A percentile compares a stretch with the other conserved stretches of the same genome.
These are phyloP conservation scores for Neomonachus schauinslandi DNA, from an alignment of 2,113 vertebrate species.

Conservation along the genomic window DNA sequence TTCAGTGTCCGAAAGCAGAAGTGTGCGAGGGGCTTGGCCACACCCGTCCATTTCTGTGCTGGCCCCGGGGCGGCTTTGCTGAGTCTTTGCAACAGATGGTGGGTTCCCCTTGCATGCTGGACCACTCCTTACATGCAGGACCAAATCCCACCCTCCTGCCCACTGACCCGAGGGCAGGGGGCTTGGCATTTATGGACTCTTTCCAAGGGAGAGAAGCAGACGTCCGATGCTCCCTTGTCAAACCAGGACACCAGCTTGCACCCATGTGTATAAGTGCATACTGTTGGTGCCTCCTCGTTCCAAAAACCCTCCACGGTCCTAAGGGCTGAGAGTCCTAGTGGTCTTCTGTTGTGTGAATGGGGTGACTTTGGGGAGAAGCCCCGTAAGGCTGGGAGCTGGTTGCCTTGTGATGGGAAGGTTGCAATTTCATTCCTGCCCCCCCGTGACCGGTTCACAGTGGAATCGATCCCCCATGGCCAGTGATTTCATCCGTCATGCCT, in stretches of 20 bases:
- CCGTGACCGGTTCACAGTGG: accelerated
- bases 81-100: accelerated
- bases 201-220: neutral
- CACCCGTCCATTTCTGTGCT: neutral
- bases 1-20: neutral
- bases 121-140: no score
- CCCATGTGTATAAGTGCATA: neutral
- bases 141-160: neutral
- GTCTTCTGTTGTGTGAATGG: neutral
- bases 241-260: neutral
- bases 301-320: neutral
- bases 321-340: neutral
- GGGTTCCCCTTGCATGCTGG: neutral
- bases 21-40: neutral
- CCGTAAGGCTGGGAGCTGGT: neutral
- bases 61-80: neutral
- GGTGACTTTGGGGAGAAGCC: neutral
- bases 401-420: neutral
- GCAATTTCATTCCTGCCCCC: neutral
- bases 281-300: neutral
- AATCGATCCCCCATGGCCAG: no score
- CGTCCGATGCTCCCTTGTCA: no score
- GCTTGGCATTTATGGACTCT: no score
- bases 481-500: neutral
- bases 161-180: neutral